Percentiles rank a stretch among this genome's conserved stretches.
Evolutionary conservation across 2,888 invertebrate genomes (phyloP).

Genomic region (Neuroscelio doddi): DNA sequence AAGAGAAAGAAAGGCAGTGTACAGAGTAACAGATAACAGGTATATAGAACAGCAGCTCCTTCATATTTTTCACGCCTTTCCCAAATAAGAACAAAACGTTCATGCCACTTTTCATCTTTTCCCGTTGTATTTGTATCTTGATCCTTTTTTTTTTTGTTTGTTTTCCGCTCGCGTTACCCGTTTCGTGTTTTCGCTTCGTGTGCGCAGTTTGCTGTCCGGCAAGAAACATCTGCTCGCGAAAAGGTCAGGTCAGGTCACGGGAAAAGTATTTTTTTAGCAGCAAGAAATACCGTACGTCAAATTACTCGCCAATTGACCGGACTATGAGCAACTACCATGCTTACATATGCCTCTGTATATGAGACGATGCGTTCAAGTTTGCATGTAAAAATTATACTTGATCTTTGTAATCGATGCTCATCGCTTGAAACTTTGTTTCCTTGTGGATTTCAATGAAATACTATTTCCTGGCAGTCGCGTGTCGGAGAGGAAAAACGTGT

Average conservation of each 20-base stretch:
- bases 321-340: background rate
- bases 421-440: slow-evolving; percentile 16
- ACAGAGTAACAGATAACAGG: too few species aligned
- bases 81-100: too few species aligned
- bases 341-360: background rate
- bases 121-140: too few species aligned
- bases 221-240: slow-evolving; percentile 46
- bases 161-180: slow-evolving; percentile 28
- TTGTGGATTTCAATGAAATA: background rate
- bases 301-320: slow-evolving; percentile 22
- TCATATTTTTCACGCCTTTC: too few species aligned
- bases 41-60: too few species aligned
- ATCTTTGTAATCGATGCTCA: slow-evolving; percentile 30
- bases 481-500: too few species aligned
- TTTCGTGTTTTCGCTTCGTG: slow-evolving; percentile 37
- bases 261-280: slow-evolving; percentile 32
- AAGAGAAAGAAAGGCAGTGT: too few species aligned
- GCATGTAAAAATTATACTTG: slow-evolving; percentile 26
- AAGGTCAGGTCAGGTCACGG: slow-evolving; percentile 47
- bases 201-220: slow-evolving; percentile 32
- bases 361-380: too few species aligned
- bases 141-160: slow-evolving; percentile 15
- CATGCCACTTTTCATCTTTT: too few species aligned
- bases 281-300: slow-evolving; percentile 39
- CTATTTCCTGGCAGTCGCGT: too few species aligned